Conservation (phyloP, 2,797 vertebrate species). For the Gephyroberyx darwinii region DNA sequence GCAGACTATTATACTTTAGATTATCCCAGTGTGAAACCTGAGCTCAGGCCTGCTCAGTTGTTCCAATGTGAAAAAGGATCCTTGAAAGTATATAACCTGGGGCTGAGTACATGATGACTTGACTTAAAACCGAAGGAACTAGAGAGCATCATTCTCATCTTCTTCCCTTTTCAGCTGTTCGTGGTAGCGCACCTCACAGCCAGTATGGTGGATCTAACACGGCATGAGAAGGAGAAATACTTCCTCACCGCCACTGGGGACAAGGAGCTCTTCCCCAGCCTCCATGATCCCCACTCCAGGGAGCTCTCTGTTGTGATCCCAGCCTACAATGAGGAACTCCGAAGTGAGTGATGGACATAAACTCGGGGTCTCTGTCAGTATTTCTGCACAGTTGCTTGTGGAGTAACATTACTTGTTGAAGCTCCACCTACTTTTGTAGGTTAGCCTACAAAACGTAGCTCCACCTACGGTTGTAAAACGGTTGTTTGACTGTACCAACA, state of each 20-base stretch:
- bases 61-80: background rate
- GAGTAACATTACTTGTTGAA: background rate
- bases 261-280: slow-evolving; percentile 84
- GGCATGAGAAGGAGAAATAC: slow-evolving; percentile 85
- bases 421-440: background rate
- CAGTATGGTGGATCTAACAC: slow-evolving; percentile 79
- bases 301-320: slow-evolving; percentile 92
- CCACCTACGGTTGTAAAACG: no score
- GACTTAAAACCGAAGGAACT: background rate
- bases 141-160: background rate
- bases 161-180: slow-evolving; percentile 76
- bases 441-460: no score
- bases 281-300: slow-evolving; percentile 84
- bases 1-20: no score
- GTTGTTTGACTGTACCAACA: background rate
- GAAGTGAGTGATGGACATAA: slow-evolving; percentile 84
- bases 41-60: no score
- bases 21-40: no score
- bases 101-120: background rate
- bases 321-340: slow-evolving; percentile 93
- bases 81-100: background rate
- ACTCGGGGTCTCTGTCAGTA: background rate
- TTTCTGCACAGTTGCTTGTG: background rate
- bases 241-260: slow-evolving; percentile 81
- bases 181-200: slow-evolving; percentile 86